These are phyloP conservation scores for Drosophila nigromelanica DNA, from an alignment of 1,140 invertebrate genomes.

Conservation along the genomic window DNA sequence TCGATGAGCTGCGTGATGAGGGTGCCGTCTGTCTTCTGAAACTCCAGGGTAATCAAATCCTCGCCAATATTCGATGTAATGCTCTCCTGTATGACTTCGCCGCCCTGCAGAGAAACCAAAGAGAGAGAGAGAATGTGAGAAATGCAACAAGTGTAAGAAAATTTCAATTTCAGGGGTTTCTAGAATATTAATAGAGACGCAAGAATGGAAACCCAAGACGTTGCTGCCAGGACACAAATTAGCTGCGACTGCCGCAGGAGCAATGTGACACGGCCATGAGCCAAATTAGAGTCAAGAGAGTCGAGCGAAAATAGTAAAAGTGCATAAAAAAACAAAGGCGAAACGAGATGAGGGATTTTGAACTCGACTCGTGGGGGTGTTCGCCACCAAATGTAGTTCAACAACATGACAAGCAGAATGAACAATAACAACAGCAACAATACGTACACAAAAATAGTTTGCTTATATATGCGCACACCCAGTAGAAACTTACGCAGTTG, in stretches of 20 bases:
- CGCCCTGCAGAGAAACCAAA: conserved; percentile 88
- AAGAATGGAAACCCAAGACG: conserved; percentile 24
- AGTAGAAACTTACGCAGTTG: neutral
- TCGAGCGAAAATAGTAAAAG: conserved; percentile 36
- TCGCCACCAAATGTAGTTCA: conserved; percentile 64
- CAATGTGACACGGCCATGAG: conserved; percentile 56
- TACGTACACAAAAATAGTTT: neutral
- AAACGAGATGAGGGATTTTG: conserved; percentile 38
- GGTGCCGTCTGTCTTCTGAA: conserved; percentile 95
- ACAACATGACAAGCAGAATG: conserved; percentile 51
- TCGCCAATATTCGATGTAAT: conserved; percentile 95
- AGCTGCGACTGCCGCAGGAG: conserved; percentile 52
- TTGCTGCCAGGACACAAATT: conserved; percentile 57
- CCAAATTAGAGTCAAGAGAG: conserved; percentile 78
- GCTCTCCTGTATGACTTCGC: conserved; percentile 95
- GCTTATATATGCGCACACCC: conserved; percentile 7
- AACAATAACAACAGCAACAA: conserved; percentile 29
- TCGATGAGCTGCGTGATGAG: conserved; percentile 96
- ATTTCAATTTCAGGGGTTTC: conserved; percentile 5
- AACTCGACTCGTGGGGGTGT: conserved; percentile 11
- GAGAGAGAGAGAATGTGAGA: conserved; percentile 2
- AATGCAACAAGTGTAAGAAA: conserved; percentile 60
- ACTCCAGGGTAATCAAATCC: conserved; percentile 94
- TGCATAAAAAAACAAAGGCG: conserved; percentile 10
- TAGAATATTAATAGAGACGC: conserved; percentile 66